Conservation (phyloP, 2,797 vertebrate genomes). For the Sparidentex hasta region DNA sequence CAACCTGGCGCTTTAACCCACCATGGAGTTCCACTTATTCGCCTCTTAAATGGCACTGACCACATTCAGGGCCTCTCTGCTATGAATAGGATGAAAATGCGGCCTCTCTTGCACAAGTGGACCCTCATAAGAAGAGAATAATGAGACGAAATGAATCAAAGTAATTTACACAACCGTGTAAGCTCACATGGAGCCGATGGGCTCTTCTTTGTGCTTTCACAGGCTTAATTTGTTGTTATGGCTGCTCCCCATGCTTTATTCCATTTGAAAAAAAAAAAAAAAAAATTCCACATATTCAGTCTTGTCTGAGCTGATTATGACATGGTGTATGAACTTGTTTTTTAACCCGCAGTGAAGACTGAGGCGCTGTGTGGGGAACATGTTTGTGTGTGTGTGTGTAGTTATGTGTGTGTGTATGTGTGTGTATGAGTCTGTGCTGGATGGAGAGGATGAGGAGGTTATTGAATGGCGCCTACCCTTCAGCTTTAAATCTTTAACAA, state of each 20-base stretch:
- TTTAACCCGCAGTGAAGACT: slow-evolving; percentile 78
- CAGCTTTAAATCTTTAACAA: slow-evolving; percentile 78
- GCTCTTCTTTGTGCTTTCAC: slow-evolving; percentile 56
- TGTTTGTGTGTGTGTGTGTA: slow-evolving; percentile 25
- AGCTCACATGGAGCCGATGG: slow-evolving; percentile 48
- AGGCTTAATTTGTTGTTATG: slow-evolving; percentile 76
- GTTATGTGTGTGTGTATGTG: slow-evolving; percentile 16
- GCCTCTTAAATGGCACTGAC: slow-evolving; percentile 10
- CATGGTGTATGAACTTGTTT: slow-evolving; percentile 79
- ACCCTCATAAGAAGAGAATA: slow-evolving; percentile 51
- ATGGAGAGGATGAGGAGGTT: slow-evolving; percentile 52
- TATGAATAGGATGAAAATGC: slow-evolving; percentile 9
- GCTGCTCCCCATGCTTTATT: slow-evolving; percentile 59
- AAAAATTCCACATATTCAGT: slow-evolving; percentile 63
- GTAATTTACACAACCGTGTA: slow-evolving; percentile 55
- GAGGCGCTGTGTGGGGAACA: slow-evolving; percentile 62
- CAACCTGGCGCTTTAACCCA: slow-evolving; percentile 8
- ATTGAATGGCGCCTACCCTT: slow-evolving; percentile 58
- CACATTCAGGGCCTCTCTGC: neutral
- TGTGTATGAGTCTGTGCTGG: slow-evolving; percentile 37
- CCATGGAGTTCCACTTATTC: neutral
- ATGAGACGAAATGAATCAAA: slow-evolving; percentile 67
- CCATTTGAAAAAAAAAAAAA: slow-evolving; percentile 61
- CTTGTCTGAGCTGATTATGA: slow-evolving; percentile 79
- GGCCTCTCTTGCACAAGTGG: slow-evolving; percentile 37